Conservation (phyloP, 2,888 invertebrate species). For the Eutolmus rufibarbis region DNA sequence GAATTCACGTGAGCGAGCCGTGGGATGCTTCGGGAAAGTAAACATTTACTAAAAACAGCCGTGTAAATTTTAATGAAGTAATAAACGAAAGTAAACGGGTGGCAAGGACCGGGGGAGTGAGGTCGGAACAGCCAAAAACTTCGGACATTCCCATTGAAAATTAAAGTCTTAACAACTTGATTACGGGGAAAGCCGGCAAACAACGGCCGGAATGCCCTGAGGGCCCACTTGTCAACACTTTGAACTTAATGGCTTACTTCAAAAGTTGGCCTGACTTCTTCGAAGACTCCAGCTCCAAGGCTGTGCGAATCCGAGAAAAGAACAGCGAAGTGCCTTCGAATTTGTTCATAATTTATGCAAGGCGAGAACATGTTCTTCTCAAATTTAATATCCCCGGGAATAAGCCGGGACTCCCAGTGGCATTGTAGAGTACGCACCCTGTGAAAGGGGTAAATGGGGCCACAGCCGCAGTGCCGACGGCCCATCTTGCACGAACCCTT, state of each 20-base stretch:
- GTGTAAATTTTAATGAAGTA: conserved; percentile 23
- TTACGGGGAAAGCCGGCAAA: background rate
- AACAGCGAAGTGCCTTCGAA: background rate
- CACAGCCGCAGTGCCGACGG: background rate
- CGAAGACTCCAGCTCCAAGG: background rate
- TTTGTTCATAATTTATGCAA: conserved; percentile 5
- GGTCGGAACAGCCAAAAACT: background rate
- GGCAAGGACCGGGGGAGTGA: background rate
- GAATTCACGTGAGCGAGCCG: background rate
- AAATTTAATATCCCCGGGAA: conserved; percentile 26
- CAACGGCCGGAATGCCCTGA: background rate
- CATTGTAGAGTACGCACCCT: background rate
- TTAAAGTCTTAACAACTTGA: conserved; percentile 24
- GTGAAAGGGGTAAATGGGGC: background rate
- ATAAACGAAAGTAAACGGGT: background rate
- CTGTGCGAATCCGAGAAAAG: background rate
- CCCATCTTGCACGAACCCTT: background rate
- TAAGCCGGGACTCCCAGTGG: background rate
- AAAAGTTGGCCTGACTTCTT: background rate
- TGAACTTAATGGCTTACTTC: conserved; percentile 15
- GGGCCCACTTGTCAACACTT: conserved; percentile 23
- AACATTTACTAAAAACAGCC: background rate
- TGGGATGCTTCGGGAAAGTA: background rate
- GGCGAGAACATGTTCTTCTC: conserved; percentile 8
- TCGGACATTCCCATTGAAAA: conserved; percentile 18